Conservation (phyloP, 2,113 vertebrate species). For the Brachyhypopomus occidentalis region DNA sequence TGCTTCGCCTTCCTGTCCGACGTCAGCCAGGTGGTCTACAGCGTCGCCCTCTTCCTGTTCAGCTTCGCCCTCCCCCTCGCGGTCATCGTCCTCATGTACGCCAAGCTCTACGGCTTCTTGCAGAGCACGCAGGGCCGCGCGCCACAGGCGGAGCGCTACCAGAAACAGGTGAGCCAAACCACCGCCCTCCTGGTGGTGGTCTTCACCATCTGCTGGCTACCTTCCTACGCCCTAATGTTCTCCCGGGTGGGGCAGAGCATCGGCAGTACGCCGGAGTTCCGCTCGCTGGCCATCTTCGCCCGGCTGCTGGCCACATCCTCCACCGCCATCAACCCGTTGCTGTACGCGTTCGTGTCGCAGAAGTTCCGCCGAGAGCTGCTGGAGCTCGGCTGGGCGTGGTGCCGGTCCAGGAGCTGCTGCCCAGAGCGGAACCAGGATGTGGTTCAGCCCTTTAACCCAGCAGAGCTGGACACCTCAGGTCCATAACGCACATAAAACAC, state of each 20-base stretch:
- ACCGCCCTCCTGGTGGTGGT: slow-evolving; percentile 74
- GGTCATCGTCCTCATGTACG: slow-evolving; percentile 73
- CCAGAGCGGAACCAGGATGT: slow-evolving; percentile 57
- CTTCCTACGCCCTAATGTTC: slow-evolving; percentile 77
- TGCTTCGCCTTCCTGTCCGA: slow-evolving; percentile 76
- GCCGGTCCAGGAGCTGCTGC: slow-evolving; percentile 44
- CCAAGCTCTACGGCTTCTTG: slow-evolving; percentile 74
- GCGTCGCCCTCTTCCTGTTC: slow-evolving; percentile 71
- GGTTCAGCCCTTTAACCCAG: slow-evolving; percentile 64
- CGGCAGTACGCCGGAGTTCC: slow-evolving; percentile 25
- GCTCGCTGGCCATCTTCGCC: slow-evolving; percentile 60
- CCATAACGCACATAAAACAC: slow-evolving; percentile 5
- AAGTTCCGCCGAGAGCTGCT: slow-evolving; percentile 73
- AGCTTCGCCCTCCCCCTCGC: slow-evolving; percentile 73
- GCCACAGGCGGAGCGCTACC: slow-evolving; percentile 72
- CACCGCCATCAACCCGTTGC: slow-evolving; percentile 72
- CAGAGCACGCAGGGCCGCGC: slow-evolving; percentile 54
- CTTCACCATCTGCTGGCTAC: slow-evolving; percentile 78
- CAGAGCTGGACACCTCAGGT: slow-evolving; percentile 60
- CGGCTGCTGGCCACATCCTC: slow-evolving; percentile 71
- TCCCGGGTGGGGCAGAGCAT: slow-evolving; percentile 57
- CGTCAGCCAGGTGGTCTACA: slow-evolving; percentile 73
- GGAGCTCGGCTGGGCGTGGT: slow-evolving; percentile 55
- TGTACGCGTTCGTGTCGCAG: slow-evolving; percentile 74
- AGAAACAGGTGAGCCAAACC: slow-evolving; percentile 75